These are phyloP conservation scores for Heterotis niloticus DNA, from an alignment of 2,113 vertebrate species.

Conservation along the genomic window DNA sequence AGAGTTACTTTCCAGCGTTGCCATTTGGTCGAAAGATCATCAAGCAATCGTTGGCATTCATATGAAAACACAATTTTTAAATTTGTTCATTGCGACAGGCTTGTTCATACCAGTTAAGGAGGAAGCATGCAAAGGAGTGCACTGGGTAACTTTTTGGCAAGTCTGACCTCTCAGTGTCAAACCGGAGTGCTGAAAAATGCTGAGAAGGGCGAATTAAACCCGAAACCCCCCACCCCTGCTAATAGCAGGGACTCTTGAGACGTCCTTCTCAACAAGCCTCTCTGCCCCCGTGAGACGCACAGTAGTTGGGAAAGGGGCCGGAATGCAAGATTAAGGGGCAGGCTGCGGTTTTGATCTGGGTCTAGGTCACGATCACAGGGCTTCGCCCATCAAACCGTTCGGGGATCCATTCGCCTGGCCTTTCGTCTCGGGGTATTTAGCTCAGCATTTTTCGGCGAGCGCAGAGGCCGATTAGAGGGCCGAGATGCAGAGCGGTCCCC, in stretches of 20 bases:
- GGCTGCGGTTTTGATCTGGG: slow-evolving; percentile 50
- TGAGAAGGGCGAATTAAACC: slow-evolving; percentile 40
- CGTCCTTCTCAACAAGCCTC: slow-evolving; percentile 40
- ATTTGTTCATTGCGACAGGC: too few relatives aligned
- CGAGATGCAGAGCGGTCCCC: neutral
- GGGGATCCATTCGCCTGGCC: neutral
- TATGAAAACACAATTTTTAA: too few relatives aligned
- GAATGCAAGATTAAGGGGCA: slow-evolving; percentile 45
- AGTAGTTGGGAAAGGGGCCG: slow-evolving; percentile 15
- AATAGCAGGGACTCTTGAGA: slow-evolving; percentile 28
- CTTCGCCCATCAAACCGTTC: neutral
- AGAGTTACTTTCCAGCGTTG: too few relatives aligned
- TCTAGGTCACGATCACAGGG: slow-evolving; percentile 42
- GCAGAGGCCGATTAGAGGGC: neutral
- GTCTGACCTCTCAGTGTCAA: neutral
- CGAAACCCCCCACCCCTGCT: slow-evolving; percentile 40
- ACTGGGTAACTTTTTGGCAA: neutral
- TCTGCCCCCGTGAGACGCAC: slow-evolving; percentile 33
- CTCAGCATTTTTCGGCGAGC: neutral
- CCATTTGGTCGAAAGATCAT: too few relatives aligned
- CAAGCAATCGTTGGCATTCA: too few relatives aligned
- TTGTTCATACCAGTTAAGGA: too few relatives aligned
- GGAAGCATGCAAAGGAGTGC: neutral
- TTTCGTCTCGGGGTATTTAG: neutral
- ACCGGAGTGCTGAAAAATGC: slow-evolving; percentile 14